These are phyloP conservation scores for Venusia cambrica DNA, from an alignment of 2,888 invertebrate species.

Conservation along the genomic window DNA sequence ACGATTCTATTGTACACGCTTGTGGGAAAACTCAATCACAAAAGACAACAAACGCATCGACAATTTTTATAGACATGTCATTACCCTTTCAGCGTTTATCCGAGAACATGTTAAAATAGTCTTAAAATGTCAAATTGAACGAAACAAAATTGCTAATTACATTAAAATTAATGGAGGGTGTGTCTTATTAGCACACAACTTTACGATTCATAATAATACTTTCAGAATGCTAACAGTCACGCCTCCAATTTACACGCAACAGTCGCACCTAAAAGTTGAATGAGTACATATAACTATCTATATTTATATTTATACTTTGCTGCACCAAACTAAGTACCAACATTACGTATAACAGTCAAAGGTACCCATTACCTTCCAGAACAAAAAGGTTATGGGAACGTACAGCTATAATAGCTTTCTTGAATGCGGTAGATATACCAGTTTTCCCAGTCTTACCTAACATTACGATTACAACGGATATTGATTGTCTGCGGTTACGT, in stretches of 20 bases:
- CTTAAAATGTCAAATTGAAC: constrained; percentile 9
- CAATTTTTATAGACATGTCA: constrained; percentile 37
- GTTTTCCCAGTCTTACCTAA: constrained; percentile 68
- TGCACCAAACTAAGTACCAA: constrained; percentile 16
- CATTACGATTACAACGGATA: constrained; percentile 67
- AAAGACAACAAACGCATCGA: constrained; percentile 54
- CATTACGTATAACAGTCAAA: constrained; percentile 22
- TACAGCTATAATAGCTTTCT: constrained; percentile 46
- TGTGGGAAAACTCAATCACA: constrained; percentile 70
- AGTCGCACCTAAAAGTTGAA: constrained; percentile 9
- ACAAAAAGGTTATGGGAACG: constrained; percentile 59
- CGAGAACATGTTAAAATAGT: constrained; percentile 25
- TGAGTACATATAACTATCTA: constrained; percentile 4
- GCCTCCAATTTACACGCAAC: constrained; percentile 2
- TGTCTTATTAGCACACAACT: too few species aligned
- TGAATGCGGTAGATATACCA: constrained; percentile 51
- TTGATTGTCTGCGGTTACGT: constrained; percentile 62
- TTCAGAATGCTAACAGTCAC: neutral
- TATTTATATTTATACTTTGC: constrained; percentile 11
- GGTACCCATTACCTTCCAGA: constrained; percentile 43
- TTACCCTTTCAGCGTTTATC: constrained; percentile 26
- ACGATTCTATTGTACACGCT: constrained; percentile 61
- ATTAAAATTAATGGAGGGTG: too few species aligned
- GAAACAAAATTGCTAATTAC: too few species aligned
- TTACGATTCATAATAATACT: too few species aligned